Conservation (phyloP, 2,113 vertebrate species). For the Eleginops maclovinus region DNA sequence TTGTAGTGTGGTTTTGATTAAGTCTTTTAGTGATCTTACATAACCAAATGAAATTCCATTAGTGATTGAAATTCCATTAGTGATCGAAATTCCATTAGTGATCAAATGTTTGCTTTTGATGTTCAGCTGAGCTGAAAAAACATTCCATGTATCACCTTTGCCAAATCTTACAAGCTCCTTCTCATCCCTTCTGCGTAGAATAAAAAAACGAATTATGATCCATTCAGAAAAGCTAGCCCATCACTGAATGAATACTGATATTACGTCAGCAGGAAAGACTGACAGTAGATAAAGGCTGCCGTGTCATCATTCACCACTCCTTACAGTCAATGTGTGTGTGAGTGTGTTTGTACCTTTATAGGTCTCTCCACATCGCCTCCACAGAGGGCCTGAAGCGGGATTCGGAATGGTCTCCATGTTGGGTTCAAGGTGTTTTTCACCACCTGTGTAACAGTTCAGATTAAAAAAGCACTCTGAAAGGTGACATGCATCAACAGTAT, state of each 20-base stretch:
- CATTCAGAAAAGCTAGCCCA: not conserved
- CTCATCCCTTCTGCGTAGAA: too few relatives aligned
- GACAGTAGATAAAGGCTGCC: not conserved
- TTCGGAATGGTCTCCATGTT: conserved; percentile 91
- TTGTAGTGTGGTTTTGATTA: not conserved
- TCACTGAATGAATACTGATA: not conserved
- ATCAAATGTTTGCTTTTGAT: not conserved
- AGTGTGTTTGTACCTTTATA: conserved; percentile 85
- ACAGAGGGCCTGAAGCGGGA: conserved; percentile 93
- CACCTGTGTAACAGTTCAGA: conserved; percentile 81
- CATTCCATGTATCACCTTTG: too few relatives aligned
- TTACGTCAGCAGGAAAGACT: not conserved
- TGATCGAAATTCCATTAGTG: not conserved
- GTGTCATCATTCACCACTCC: not conserved
- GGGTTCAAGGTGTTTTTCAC: conserved; percentile 96
- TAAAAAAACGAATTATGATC: too few relatives aligned
- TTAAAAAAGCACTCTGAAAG: not conserved
- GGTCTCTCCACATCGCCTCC: conserved; percentile 93
- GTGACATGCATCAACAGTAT: not conserved
- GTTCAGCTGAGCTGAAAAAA: not conserved
- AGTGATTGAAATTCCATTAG: not conserved
- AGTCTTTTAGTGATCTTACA: not conserved
- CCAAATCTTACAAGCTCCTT: too few relatives aligned
- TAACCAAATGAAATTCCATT: not conserved
- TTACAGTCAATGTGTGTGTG: not conserved